phyloP scores from a whole-genome alignment of 2,888 invertebrate genomes.

The Tridacna crocea region DNA sequence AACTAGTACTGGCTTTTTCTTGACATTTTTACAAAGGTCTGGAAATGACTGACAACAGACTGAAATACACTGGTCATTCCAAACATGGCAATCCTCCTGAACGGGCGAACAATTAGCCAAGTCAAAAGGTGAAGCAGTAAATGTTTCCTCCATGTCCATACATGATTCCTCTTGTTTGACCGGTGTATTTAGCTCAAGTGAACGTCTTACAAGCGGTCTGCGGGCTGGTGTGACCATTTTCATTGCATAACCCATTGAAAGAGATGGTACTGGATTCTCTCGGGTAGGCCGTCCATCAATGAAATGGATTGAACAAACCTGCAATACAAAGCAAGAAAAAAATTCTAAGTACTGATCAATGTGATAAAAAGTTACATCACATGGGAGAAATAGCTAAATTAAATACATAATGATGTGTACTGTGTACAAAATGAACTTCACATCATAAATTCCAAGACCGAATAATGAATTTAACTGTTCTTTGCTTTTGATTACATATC shows the following conservation, averaged over 20 bases:
- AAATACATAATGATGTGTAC: too few species aligned
- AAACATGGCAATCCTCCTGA: slow-evolving; percentile 21
- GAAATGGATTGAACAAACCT: slow-evolving; percentile 26
- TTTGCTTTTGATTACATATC: too few species aligned
- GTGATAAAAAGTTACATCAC: too few species aligned
- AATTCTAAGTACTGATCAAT: too few species aligned
- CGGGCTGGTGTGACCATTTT: neutral
- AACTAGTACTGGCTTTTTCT: neutral
- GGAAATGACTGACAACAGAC: too few species aligned
- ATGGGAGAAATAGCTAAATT: too few species aligned
- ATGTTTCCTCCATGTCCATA: neutral
- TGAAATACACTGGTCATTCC: neutral
- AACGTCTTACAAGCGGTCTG: neutral
- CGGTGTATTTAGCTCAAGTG: neutral
- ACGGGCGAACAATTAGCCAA: slow-evolving; percentile 25
- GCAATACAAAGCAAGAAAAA: too few species aligned
- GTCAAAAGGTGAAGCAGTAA: slow-evolving; percentile 7
- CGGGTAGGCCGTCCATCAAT: slow-evolving; percentile 11
- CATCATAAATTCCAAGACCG: too few species aligned
- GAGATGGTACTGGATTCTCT: slow-evolving; percentile 11
- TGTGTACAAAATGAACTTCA: too few species aligned
- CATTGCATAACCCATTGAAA: slow-evolving; percentile 8
- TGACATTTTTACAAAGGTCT: too few species aligned
- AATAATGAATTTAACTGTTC: too few species aligned
- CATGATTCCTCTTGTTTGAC: neutral